A percentile compares a stretch with the other conserved stretches of the same genome.
Evolutionary conservation across 2,888 invertebrate genomes (phyloP).

Genomic region (Pristionchus exspectatus): DNA sequence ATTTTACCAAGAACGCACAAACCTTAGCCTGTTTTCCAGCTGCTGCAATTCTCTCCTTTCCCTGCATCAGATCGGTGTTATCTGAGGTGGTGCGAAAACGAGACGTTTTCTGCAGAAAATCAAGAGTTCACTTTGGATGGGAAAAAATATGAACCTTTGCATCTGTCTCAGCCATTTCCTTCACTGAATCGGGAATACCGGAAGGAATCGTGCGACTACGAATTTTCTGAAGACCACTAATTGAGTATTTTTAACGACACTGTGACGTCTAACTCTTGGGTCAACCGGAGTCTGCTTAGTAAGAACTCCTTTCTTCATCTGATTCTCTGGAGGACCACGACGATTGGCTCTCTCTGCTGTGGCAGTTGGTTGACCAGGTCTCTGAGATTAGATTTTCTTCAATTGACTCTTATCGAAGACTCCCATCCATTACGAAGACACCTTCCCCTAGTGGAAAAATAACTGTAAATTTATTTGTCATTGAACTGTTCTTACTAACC

Average conservation of each 20-base stretch:
- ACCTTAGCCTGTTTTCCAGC: background rate
- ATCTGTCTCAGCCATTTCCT: background rate
- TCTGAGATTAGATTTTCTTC: background rate
- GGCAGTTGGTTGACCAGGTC: background rate
- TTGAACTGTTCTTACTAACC: background rate
- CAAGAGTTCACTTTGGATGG: background rate
- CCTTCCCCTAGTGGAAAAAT: no score
- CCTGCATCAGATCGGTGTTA: background rate
- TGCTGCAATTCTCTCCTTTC: background rate
- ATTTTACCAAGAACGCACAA: background rate
- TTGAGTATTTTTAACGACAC: background rate
- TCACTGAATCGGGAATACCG: background rate
- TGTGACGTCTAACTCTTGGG: no score
- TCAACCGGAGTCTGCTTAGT: no score
- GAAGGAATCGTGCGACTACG: background rate
- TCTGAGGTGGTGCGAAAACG: background rate
- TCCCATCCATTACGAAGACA: no score
- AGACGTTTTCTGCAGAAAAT: background rate
- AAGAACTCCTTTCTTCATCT: background rate
- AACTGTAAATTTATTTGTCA: no score
- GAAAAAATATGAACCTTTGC: background rate
- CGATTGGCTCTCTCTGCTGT: background rate
- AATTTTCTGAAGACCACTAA: background rate
- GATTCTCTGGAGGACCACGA: background rate
- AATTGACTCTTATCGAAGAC: no score